Conservation (phyloP, 64 coral and sea anemone species). For the Hydrozoanthus tunicans region DNA sequence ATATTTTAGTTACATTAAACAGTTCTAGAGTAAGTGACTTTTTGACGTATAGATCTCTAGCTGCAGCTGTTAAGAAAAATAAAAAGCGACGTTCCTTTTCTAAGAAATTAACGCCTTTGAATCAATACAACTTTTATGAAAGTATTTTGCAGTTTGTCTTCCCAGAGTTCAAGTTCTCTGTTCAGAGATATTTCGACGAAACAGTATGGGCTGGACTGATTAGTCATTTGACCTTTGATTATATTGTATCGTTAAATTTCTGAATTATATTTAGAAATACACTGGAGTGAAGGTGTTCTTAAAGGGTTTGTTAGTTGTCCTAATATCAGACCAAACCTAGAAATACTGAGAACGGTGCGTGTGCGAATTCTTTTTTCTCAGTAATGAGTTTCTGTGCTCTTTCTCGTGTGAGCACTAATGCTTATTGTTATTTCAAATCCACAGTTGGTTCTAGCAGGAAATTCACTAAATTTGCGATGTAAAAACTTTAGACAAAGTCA, state of each 20-base stretch:
- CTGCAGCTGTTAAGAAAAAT: background rate
- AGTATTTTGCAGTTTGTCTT: background rate
- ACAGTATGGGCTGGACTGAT: background rate
- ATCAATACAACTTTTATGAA: background rate
- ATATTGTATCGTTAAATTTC: background rate
- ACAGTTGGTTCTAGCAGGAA: too few relatives aligned
- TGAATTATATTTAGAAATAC: background rate
- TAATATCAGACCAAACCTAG: background rate
- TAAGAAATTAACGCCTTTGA: background rate
- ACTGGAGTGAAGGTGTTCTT: background rate
- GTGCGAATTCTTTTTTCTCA: background rate
- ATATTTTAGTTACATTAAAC: too few relatives aligned
- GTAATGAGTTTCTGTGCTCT: too few relatives aligned
- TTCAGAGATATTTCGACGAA: background rate
- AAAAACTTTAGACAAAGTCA: too few relatives aligned
- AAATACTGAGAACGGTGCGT: background rate
- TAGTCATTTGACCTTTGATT: constrained; percentile 19
- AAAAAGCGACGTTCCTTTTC: background rate
- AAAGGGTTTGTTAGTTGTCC: background rate
- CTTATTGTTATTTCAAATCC: too few relatives aligned
- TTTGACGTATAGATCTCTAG: too few relatives aligned
- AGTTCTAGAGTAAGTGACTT: too few relatives aligned
- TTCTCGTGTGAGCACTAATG: too few relatives aligned
- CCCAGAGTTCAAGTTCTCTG: background rate
- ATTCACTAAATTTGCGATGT: too few relatives aligned